phyloP scores from a whole-genome alignment of 2,113 vertebrate genomes.

The Benitochromis conjunctus region DNA sequence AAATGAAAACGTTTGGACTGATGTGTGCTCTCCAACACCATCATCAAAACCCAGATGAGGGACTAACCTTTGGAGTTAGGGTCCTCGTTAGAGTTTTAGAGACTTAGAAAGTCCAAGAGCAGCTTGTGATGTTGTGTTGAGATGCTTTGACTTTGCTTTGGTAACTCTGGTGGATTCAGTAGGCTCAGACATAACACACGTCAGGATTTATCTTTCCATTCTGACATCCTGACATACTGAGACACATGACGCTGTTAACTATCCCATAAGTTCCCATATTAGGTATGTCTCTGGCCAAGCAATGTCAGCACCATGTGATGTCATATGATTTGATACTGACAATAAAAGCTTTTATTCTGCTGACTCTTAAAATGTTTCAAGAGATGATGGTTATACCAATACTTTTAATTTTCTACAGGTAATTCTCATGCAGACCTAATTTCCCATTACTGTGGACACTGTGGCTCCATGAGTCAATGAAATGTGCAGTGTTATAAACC shows the following conservation, averaged over 20 bases:
- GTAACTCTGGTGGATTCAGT: not conserved
- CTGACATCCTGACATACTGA: not conserved
- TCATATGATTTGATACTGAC: not conserved
- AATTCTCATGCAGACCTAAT: not conserved
- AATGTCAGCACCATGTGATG: not conserved
- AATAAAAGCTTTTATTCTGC: not conserved
- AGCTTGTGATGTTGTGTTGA: not conserved
- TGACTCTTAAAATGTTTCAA: not conserved
- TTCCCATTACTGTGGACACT: not conserved
- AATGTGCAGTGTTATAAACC: not conserved
- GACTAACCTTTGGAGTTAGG: not conserved
- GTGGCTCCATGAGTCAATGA: not conserved
- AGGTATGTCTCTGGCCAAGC: not conserved
- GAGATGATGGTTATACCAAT: not conserved
- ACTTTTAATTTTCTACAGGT: not conserved
- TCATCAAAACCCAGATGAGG: not conserved
- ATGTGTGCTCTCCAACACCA: not conserved
- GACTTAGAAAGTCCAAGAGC: not conserved
- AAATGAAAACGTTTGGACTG: not conserved
- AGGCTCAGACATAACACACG: not conserved
- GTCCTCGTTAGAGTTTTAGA: not conserved
- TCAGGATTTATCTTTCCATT: not conserved
- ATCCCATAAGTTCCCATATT: not conserved
- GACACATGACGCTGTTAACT: not conserved
- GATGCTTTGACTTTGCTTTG: not conserved